Base-by-base conservation (phyloP, 2,113 vertebrate genomes). In the Nannospalax galili region DNA sequence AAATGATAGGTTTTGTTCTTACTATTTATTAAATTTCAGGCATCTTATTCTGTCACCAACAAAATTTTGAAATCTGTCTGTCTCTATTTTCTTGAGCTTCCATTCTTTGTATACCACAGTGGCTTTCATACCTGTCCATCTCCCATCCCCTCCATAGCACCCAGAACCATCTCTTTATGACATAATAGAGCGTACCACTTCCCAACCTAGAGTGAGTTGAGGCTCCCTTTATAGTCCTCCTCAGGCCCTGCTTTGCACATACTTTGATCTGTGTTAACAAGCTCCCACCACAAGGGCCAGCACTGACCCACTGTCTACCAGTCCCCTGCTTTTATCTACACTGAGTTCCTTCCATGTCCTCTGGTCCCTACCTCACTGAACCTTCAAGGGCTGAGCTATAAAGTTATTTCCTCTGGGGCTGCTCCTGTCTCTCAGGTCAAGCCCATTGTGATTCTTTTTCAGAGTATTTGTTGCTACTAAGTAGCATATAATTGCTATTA, bases 361-460 rank as follows among this genome's bases (percentile, higher is more conserved):
- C 65, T 56, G 2, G 9, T 45, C 32, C 2, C 20, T 17, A 58
- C 35, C 74, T 75, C 20, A 24, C 70, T 75, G 40, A 45, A 10
- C 73, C 40, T 75, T 75, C 10, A 45, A 0, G 32, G 37, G 26
- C 72, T 79, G n/a, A 24, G 26, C 77, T 42, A 16, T 16, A 26
- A 56, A 16, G 42, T 19, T 9, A 0, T 35, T 80, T 48, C 4
- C 65, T 69, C 28, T 17, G 26, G 30, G 28, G 24, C 32, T 19
- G 0, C 28, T 32, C 32, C 52, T 8, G 17, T 40, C 56, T 30
- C 26, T 62, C 2, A 2, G 35, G 56, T 45, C 3, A 16, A 24
- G 26, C 5, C 3, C 19, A 5, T 1, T 0, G 0, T 2, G 60
- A 64, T 69, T 40, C 9, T n/a, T 56, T 37, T 37, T 17, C 24